phyloP scores from a whole-genome alignment of 2,113 vertebrate genomes.

The Leptodactylus fuscus region DNA sequence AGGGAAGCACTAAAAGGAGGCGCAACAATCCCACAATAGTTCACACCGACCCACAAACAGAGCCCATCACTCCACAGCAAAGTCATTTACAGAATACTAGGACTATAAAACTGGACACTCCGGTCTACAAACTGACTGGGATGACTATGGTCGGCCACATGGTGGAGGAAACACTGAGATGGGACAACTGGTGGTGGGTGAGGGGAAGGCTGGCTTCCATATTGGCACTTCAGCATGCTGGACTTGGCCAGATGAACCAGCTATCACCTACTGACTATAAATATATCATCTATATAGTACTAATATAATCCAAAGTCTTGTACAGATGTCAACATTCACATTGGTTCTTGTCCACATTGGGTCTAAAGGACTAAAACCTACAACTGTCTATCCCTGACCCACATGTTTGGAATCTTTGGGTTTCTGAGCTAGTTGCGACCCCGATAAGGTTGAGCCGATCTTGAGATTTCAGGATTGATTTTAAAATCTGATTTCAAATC shows the following conservation, averaged over 20 bases:
- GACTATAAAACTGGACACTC: slow-evolving; percentile 44
- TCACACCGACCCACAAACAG: slow-evolving; percentile 40
- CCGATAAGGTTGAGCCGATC: too few species aligned
- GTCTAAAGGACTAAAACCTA: too few species aligned
- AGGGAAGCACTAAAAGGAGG: slow-evolving; percentile 42
- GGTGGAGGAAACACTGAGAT: background rate
- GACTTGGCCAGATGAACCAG: background rate
- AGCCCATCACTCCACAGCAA: background rate
- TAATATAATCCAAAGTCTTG: too few species aligned
- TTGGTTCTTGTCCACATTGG: too few species aligned
- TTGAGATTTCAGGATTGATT: too few species aligned
- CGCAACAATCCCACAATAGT: slow-evolving; percentile 48
- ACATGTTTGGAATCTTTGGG: too few species aligned
- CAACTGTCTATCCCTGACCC: too few species aligned
- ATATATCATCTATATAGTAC: too few species aligned
- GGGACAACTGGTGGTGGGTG: background rate
- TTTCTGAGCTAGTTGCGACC: too few species aligned
- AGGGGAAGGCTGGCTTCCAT: background rate
- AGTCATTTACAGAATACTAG: slow-evolving; percentile 6
- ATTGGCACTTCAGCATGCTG: background rate
- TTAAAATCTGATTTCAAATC: too few species aligned
- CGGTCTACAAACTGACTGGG: background rate
- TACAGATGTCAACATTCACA: too few species aligned
- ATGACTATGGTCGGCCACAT: background rate
- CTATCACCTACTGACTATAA: background rate